These are phyloP conservation scores for Intellagama lesueurii DNA, from an alignment of 2,797 vertebrate genomes.

Conservation along the genomic window DNA sequence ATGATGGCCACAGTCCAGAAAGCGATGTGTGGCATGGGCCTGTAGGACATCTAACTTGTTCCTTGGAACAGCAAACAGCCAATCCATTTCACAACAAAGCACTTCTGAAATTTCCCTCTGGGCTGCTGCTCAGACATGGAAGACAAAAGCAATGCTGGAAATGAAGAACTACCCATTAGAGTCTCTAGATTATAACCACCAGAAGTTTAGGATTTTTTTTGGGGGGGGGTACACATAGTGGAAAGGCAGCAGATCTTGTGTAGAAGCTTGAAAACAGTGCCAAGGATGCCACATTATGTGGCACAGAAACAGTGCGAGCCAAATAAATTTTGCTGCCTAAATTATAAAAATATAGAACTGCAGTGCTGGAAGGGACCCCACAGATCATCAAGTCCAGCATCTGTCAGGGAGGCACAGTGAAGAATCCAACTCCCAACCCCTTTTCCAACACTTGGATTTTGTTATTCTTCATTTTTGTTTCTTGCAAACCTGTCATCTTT, in stretches of 20 bases:
- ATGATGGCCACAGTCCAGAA: slow-evolving; percentile 21
- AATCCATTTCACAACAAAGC: background rate
- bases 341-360: background rate
- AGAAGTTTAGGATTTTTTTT: background rate
- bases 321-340: background rate
- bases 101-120: background rate
- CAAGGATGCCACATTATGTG: background rate
- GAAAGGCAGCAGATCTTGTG: too few species aligned
- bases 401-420: too few species aligned
- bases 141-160: background rate
- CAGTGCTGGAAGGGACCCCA: too few species aligned
- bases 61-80: background rate
- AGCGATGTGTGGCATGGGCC: background rate
- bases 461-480: too few species aligned
- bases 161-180: background rate
- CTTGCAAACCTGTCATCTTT: too few species aligned
- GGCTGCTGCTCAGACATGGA: background rate
- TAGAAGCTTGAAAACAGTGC: background rate
- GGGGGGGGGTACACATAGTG: background rate
- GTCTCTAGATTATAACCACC: background rate
- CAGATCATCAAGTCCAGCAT: too few species aligned
- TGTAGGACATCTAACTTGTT: slow-evolving; percentile 2
- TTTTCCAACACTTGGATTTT: too few species aligned
- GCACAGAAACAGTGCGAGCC: background rate
- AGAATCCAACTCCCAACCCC: too few species aligned